Evolutionary conservation across 1,140 invertebrate genomes (phyloP), one percentile per base, ranked within the genome.

Genomic region (Drosophila lini): DNA sequence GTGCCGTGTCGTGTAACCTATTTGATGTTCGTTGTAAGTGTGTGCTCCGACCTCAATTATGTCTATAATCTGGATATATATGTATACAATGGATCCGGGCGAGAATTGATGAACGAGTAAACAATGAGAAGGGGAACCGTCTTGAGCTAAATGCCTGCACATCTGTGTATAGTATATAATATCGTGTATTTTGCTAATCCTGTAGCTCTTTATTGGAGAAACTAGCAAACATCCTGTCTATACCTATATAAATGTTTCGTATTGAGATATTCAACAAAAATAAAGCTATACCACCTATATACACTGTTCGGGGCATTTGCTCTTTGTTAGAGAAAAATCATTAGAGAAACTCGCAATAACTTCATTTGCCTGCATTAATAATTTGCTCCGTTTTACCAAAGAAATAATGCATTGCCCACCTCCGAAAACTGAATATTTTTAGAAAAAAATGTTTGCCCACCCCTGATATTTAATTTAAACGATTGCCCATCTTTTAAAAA

Each of bases 11-110:
- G 56, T 81, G 64, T 86, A 79, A 81, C 50, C 69, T 67, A 88
- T 82, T 67, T 71, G 82, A 80, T 88, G 83, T 88, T 80, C 82
- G 57, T 79, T 78, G 73, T 74, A 78, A 85, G 71, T 81, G 74
- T 81, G 69, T 78, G 63, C 80, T 55, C 52, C 81, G 84, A 88
- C 85, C 84, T 88, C 84, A 88, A 88, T 88, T 89, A 88, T 75
- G 84, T 88, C 84, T 88, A 84, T 85, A 88, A 88, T 90, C 85
- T 88, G 74, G 89, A 67, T 69, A 83, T 81, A 76, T 75, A 67
- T 64, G 76, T 82, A 80, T 68, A 80, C 70, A 82, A 48, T 75
- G 63, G 67, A 74, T 75, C 48, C 57, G 74, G 58, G 59, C 45
- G 42, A 81, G 38, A 61, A 76, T 63, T 62, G 73, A 73, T 62